phyloP scores from a whole-genome alignment of 2,797 vertebrate species.

The Siniperca undulata region DNA sequence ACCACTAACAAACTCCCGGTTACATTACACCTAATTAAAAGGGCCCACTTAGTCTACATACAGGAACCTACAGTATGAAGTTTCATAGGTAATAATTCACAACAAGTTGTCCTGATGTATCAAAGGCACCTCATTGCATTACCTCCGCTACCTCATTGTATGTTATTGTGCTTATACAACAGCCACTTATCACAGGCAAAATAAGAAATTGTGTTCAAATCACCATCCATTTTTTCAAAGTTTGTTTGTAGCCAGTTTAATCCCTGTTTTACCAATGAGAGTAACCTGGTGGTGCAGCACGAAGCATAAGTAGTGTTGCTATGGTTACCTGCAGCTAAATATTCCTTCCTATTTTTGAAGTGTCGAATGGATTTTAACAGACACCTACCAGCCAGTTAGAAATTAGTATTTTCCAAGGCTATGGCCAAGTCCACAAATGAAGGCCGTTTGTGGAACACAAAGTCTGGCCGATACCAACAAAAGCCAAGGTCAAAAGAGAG shows the following conservation, averaged over 20 bases:
- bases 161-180: not conserved
- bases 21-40: conserved; percentile 33
- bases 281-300: not conserved
- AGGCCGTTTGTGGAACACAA: not conserved
- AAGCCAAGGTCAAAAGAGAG: conserved; percentile 23
- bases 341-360: conserved; percentile 17
- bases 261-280: not conserved
- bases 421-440: not conserved
- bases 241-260: not conserved
- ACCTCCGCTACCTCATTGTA: not conserved
- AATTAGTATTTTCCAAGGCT: not conserved
- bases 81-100: not conserved
- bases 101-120: not conserved
- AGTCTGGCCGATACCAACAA: not conserved
- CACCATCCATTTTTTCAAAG: not conserved
- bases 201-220: not conserved
- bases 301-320: conserved; percentile 17
- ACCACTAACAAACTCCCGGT: conserved; percentile 29
- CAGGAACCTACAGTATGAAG: not conserved
- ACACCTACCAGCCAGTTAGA: conserved; percentile 3
- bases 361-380: conserved; percentile 9
- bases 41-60: not conserved
- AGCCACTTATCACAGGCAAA: not conserved
- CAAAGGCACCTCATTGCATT: not conserved
- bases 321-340: conserved; percentile 34